Percentiles rank a stretch among this genome's conserved stretches.
Conservation (phyloP, 2,888 invertebrate species). For the Helleia helle region DNA sequence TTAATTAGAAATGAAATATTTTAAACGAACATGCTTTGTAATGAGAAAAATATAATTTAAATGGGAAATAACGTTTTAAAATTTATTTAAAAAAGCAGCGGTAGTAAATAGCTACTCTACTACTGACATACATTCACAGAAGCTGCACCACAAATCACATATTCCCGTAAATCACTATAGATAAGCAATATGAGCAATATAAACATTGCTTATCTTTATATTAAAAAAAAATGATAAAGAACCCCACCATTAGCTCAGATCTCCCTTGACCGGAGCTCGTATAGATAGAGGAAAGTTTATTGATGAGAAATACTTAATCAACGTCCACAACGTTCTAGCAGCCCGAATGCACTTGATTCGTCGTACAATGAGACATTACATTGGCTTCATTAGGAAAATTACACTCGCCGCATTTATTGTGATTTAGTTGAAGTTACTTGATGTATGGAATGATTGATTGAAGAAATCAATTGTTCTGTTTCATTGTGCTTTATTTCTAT, state of each 20-base stretch:
- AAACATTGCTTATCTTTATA: too few species aligned
- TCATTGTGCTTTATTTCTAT: too few species aligned
- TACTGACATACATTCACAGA: too few species aligned
- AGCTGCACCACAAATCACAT: too few species aligned
- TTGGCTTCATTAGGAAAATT: slow-evolving; percentile 9
- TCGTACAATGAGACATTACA: slow-evolving; percentile 16
- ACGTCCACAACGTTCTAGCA: slow-evolving; percentile 33
- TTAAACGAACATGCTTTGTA: too few species aligned
- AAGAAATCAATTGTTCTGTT: background rate
- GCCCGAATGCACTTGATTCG: slow-evolving; percentile 19
- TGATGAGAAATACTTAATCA: slow-evolving; percentile 58
- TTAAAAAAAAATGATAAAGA: slow-evolving; percentile 3
- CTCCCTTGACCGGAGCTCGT: slow-evolving; percentile 19
- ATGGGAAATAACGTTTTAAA: too few species aligned
- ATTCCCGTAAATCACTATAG: too few species aligned
- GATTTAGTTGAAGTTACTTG: slow-evolving; percentile 2
- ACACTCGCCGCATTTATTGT: slow-evolving; percentile 5
- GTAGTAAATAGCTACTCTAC: too few species aligned
- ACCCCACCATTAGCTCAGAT: slow-evolving; percentile 7
- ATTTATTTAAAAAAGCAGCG: too few species aligned
- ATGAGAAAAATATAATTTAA: too few species aligned
- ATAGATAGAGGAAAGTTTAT: slow-evolving; percentile 44
- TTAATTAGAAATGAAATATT: too few species aligned
- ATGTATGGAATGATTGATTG: slow-evolving; percentile 7
- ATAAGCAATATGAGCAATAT: too few species aligned